Evolutionary conservation across 2,888 invertebrate species (phyloP), one percentile per base, ranked within the genome.

Genomic region (Odiellus spinosus): DNA sequence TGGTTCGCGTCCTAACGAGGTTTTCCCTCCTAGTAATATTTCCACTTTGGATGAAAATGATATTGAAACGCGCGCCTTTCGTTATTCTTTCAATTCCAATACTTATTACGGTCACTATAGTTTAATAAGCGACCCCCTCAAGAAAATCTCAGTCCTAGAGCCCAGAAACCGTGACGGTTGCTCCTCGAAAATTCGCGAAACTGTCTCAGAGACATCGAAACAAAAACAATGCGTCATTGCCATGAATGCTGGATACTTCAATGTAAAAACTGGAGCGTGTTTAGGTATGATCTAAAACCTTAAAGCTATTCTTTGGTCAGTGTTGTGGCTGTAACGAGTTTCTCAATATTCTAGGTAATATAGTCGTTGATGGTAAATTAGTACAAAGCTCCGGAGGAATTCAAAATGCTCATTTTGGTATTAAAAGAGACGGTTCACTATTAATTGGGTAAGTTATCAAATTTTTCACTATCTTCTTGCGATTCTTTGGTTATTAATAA

Each of bases 331-430:
- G n/a, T n/a, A n/a, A n/a, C n/a, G n/a, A n/a, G n/a, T n/a, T n/a
- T n/a, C n/a, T n/a, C n/a, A n/a, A n/a, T n/a, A 26, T 6, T 26
- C 8, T 51, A 66, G 66, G 66, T 35, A 64, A 65, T 54, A 55
- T 65, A 21, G 58, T 65, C 8, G 61, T 60, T 54, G 58, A 65
- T 57, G 63, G 62, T 4, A 48, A 51, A 14, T 49, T 60, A 14
- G 60, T 61, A 2, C 59, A 60, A 42, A 59, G 63, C 47, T 59
- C 63, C 4, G 60, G 57, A n/a, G 65, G 65, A 8, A 56, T 65
- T 33, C 64, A 64, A 52, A 66, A 66, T 59, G 64, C 59, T 39
- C 65, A 66, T 46, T 66, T 66, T 62, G 66, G 66, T 12, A 59
- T 66, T 21, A 61, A 58, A 11, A 59, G 58, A 44, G 54, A 63